Conservation (phyloP, 2,113 vertebrate species). For the Nannobrachium achirus region DNA sequence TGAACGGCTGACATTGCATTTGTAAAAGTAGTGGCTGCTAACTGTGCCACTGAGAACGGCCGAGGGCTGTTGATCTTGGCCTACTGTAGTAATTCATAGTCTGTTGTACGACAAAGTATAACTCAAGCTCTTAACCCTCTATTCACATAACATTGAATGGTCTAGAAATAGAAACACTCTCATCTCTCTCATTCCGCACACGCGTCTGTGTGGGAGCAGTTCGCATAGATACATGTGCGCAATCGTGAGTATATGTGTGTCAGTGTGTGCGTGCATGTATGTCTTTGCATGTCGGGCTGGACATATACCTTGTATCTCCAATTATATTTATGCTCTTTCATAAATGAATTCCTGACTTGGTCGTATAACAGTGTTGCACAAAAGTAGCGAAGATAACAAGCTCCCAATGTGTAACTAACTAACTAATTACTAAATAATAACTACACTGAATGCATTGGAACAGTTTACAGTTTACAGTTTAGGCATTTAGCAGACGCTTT, state of each 20-base stretch:
- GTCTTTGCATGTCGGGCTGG: too few species aligned
- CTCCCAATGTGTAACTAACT: too few species aligned
- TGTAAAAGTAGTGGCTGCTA: conserved; percentile 11
- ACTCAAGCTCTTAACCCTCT: background rate
- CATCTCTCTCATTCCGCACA: background rate
- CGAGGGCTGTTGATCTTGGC: conserved; percentile 15
- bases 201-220: conserved; percentile 1
- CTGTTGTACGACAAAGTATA: too few species aligned
- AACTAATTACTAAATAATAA: too few species aligned
- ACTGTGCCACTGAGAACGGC: conserved; percentile 7
- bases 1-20: conserved; percentile 1
- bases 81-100: background rate
- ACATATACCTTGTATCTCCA: too few species aligned
- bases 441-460: too few species aligned
- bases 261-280: background rate
- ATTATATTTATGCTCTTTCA: too few species aligned
- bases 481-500: too few species aligned
- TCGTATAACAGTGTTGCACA: too few species aligned
- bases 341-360: too few species aligned
- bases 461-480: too few species aligned
- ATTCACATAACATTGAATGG: conserved; percentile 4
- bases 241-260: conserved; percentile 21
- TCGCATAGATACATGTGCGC: conserved; percentile 2
- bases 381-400: too few species aligned
- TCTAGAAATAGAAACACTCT: conserved; percentile 20